Percentiles rank a stretch among this genome's conserved stretches.
phyloP scores from a whole-genome alignment of 2,888 invertebrate species.

The Sinodicranocentrus sp. region DNA sequence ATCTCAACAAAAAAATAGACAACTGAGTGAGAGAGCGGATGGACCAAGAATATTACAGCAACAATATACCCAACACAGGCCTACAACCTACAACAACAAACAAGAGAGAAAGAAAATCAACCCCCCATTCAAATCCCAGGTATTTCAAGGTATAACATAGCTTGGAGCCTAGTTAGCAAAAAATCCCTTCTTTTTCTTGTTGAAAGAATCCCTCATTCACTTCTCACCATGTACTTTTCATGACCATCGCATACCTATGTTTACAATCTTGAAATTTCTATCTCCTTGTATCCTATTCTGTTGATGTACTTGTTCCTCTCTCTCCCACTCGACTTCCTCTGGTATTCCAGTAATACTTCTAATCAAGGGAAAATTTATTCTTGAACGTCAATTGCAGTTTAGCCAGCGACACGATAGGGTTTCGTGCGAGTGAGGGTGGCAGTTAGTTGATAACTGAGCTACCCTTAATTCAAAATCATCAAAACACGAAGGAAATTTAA shows the following conservation, averaged over 20 bases:
- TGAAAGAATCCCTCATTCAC: conserved; percentile 59
- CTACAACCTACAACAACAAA: conserved; percentile 63
- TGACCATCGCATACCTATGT: conserved; percentile 52
- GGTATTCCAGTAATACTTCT: conserved; percentile 6
- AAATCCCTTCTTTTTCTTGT: conserved; percentile 52
- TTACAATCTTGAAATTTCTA: conserved; percentile 50
- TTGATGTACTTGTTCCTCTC: conserved; percentile 30
- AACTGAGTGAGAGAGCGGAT: conserved; percentile 9
- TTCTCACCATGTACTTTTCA: neutral
- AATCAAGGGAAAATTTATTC: conserved; percentile 29
- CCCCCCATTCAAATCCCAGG: conserved; percentile 63
- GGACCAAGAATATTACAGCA: conserved; percentile 3
- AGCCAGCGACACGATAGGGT: conserved; percentile 7
- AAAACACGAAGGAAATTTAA: no score
- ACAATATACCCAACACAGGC: conserved; percentile 26
- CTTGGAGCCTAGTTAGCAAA: conserved; percentile 58
- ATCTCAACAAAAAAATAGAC: neutral
- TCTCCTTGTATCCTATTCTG: conserved; percentile 5
- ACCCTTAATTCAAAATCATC: neutral
- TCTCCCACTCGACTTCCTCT: conserved; percentile 7
- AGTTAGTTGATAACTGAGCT: conserved; percentile 10
- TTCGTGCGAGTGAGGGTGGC: conserved; percentile 12
- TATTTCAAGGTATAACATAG: conserved; percentile 67
- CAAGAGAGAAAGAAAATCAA: conserved; percentile 54
- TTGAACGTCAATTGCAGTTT: conserved; percentile 28